Evolutionary conservation across 2,888 invertebrate genomes (phyloP), one percentile per base, ranked within the genome.

Genomic region (Orchesellides sinensis): DNA sequence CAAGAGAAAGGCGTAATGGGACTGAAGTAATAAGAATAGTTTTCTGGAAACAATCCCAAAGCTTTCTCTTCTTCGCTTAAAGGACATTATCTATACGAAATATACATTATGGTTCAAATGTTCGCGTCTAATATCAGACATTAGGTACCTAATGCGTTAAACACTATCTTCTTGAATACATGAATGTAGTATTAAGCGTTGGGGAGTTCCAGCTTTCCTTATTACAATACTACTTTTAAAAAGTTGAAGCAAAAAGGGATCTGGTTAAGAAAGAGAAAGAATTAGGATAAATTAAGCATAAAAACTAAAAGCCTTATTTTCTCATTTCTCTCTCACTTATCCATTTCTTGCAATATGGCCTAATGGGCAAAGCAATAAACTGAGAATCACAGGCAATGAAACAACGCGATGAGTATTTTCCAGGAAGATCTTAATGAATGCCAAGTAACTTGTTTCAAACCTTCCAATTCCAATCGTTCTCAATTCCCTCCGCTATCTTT

Each of bases 211-310:
- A n/a, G n/a, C 40, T 40, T 32, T 32, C 32, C 32, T 32, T 32
- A 6, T 32, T 10, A 6, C n/a, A 14, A 14, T 40, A n/a, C 40
- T 40, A 54, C 17, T 59, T n/a, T 63, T 63, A 40, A 14, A 4
- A 66, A 47, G 23, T 45, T 40, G 25, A 23, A 61, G 27, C 23
- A 65, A 66, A 47, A 25, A n/a, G 47, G 47, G 47, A 14, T 8
- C 63, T 66, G 66, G 47, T 66, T 66, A 66, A 47, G 25, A 12
- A 25, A 40, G 19, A 40, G 47, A 47, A 66, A 45, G 66, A 66
- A 66, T 66, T 66, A 66, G 66, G 66, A 66, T 66, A 66, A 66
- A 66, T 66, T 66, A 66, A 66, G 66, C 66, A 66, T 66, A 66
- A 66, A 66, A 56, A 25, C 47, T 23, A 45, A 23, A 66, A 25